Evolutionary conservation across 2,888 invertebrate genomes (phyloP).

Genomic region (Diaperis boleti): DNA sequence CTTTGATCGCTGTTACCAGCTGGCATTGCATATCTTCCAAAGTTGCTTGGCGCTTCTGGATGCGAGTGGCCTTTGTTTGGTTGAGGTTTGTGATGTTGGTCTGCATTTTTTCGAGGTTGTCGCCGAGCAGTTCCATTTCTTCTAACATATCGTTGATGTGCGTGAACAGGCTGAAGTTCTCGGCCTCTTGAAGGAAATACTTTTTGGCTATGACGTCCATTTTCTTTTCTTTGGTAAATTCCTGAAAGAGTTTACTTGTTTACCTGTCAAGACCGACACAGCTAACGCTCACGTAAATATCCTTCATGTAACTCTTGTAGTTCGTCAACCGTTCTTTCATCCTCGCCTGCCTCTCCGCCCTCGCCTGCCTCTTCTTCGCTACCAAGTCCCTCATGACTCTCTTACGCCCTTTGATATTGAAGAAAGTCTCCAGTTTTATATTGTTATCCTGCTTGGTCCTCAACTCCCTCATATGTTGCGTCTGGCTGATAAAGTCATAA

Average conservation of each 20-base stretch:
- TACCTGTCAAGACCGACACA: constrained; percentile 1
- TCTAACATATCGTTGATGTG: constrained; percentile 91
- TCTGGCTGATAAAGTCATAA: constrained; percentile 76
- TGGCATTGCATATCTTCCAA: constrained; percentile 6
- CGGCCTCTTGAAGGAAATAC: constrained; percentile 88
- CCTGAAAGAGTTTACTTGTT: constrained; percentile 58
- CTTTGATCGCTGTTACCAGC: too few relatives aligned
- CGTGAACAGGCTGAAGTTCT: constrained; percentile 92
- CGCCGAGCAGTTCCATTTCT: constrained; percentile 81
- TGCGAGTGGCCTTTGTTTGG: background rate
- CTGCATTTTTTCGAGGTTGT: constrained; percentile 74
- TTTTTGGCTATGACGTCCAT: constrained; percentile 77
- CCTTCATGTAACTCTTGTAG: constrained; percentile 50
- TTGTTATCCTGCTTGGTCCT: background rate
- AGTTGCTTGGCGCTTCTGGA: background rate
- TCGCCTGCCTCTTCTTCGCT: constrained; percentile 62
- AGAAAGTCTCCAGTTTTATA: constrained; percentile 15
- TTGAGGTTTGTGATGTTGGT: constrained; percentile 70
- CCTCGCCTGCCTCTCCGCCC: constrained; percentile 71
- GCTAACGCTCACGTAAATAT: constrained; percentile 47
- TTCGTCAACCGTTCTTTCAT: constrained; percentile 70
- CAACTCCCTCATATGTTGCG: constrained; percentile 50
- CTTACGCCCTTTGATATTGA: constrained; percentile 16
- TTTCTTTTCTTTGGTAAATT: constrained; percentile 74
- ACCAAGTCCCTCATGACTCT: constrained; percentile 22